A percentile compares a stretch with the other conserved stretches of the same genome.
These are phyloP conservation scores for Drosophila maculinotata DNA, from an alignment of 2,888 invertebrate species.

Conservation along the genomic window DNA sequence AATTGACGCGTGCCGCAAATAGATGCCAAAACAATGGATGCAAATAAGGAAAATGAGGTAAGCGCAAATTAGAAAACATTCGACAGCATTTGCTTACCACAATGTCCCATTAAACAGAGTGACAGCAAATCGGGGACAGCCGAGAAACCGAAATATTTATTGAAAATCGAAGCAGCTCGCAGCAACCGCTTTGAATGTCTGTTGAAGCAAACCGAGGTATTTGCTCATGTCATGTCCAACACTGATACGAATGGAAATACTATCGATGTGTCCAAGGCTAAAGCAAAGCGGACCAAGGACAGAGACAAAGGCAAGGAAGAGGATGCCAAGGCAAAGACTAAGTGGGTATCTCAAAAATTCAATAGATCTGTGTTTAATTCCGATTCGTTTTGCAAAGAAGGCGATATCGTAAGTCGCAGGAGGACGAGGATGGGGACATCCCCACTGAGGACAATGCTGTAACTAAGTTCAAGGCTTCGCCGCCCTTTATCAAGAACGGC, in stretches of 20 bases:
- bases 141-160: slow-evolving; percentile 89
- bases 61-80: slow-evolving; percentile 72
- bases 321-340: background rate
- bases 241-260: slow-evolving; percentile 87
- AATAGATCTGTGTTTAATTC: no score
- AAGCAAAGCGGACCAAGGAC: slow-evolving; percentile 55
- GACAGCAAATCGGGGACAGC: no score
- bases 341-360: no score
- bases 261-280: no score
- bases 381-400: slow-evolving; percentile 88
- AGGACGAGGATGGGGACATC: slow-evolving; percentile 99
- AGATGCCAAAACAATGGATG: slow-evolving; percentile 88
- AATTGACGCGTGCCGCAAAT: slow-evolving; percentile 74
- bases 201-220: slow-evolving; percentile 98
- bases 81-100: no score
- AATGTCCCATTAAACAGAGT: no score
- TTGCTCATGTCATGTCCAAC: slow-evolving; percentile 98
- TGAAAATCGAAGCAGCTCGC: slow-evolving; percentile 94
- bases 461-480: slow-evolving; percentile 95
- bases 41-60: slow-evolving; percentile 91
- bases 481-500: slow-evolving; percentile 95
- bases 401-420: slow-evolving; percentile 98
- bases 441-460: slow-evolving; percentile 94
- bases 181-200: slow-evolving; percentile 97
- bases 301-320: slow-evolving; percentile 65